A percentile compares a stretch with the other conserved stretches of the same genome.
Evolutionary conservation across 53 echinoderm and acorn worm genomes (phyloP).

Genomic region (Holothuria leucospilota): DNA sequence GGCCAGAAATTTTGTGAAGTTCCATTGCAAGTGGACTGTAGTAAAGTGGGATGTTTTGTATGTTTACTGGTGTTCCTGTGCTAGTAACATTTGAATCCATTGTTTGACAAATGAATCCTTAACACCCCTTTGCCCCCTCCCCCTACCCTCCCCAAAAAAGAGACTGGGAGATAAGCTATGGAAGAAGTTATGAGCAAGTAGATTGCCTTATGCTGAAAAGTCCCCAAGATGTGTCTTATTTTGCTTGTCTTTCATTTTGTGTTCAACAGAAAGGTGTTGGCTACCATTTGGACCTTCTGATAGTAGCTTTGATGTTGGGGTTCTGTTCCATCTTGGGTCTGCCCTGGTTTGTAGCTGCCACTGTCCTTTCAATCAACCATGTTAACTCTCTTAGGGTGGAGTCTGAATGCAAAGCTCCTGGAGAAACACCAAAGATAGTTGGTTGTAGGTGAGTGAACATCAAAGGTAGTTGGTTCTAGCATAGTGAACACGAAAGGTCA

Average conservation of each 20-base stretch:
- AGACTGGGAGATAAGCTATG: too few relatives aligned
- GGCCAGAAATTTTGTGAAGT: too few relatives aligned
- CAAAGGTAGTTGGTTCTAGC: background rate
- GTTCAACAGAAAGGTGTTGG: slow-evolving; percentile 87
- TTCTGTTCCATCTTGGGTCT: slow-evolving; percentile 87
- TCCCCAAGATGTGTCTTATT: background rate
- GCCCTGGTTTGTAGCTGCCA: slow-evolving; percentile 97
- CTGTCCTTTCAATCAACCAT: slow-evolving; percentile 93
- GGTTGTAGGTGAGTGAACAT: slow-evolving; percentile 70
- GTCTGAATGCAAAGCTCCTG: slow-evolving; percentile 87
- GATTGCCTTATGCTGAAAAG: too few relatives aligned
- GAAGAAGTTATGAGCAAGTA: too few relatives aligned
- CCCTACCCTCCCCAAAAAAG: too few relatives aligned
- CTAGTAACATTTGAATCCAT: too few relatives aligned
- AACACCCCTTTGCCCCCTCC: too few relatives aligned
- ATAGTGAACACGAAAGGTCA: too few relatives aligned
- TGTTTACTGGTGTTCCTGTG: too few relatives aligned
- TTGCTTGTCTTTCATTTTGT: background rate
- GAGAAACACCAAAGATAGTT: slow-evolving; percentile 81
- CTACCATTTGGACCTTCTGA: slow-evolving; percentile 85
- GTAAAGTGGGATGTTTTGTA: too few relatives aligned
- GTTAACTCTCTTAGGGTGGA: slow-evolving; percentile 93
- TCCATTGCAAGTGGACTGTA: too few relatives aligned
- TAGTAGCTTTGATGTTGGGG: slow-evolving; percentile 82
- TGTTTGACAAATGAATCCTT: too few relatives aligned